Base-by-base conservation (phyloP, 2,113 vertebrate species). In the Dermatemys mawii region DNA sequence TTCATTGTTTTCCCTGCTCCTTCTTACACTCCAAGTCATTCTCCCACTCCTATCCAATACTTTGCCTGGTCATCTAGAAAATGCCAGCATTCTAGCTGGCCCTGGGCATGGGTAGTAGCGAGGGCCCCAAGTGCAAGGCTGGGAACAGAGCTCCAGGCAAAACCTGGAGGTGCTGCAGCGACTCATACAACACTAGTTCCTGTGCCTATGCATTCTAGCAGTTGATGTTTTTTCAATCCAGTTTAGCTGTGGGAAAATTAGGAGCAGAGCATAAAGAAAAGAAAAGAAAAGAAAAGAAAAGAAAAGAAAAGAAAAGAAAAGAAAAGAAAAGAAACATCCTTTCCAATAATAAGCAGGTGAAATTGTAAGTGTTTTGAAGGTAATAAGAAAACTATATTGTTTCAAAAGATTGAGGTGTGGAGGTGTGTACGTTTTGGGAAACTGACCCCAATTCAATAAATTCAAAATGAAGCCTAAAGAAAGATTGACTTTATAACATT, bases 401-500 rank as follows among this genome's bases (percentile, higher is more conserved):
- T 95, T 92, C 35, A 83, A 84, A 92, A 90, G 9, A 86, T 82
- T 44, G 82, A 53, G 7, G 1, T 73, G 80, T 49, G 6, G 21
- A 17, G 16, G 14, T 63, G 38, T 81, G 76, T 88, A 41, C 35
- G 32, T 55, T 17, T 93, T 89, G 81, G 29, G 67, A 12, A 91
- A 3, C 21, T 80, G 38, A 57, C 82, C 16, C 26, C 88, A 91
- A 81, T 88, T 79, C 86, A 89, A 60, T 85, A 84, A 81, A 83
- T 32, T 86, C 19, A 38, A 67, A 73, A 90, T 8, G 35, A 91
- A 95, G 82, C 5, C 1, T 38, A 70, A 38, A 70, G 63, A 70
- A 79, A 88, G 92, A 67, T 26, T 0, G 57, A 19, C 53, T 55
- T 88, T 55, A 88, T 50, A 86, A 60, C 46, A 75, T 2, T 26